Evolutionary conservation across 2,888 invertebrate genomes (phyloP), one percentile per base, ranked within the genome.

Genomic region (Phorcus lineatus): DNA sequence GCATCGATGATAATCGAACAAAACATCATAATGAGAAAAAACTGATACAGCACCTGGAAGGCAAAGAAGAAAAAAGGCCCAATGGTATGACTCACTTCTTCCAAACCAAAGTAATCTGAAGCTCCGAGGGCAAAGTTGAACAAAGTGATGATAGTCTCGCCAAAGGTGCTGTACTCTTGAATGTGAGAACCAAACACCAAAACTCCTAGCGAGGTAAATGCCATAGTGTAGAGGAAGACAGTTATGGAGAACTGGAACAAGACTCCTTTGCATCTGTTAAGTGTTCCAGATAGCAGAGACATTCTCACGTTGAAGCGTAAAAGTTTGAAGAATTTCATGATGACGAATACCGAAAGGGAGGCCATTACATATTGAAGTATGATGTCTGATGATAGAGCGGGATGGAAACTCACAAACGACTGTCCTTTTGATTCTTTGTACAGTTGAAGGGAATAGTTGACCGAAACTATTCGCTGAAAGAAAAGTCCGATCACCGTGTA

Each of bases 291-390:
- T 7, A 89, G 40, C 53, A 88, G 77, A 31, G 82, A 82, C 55
- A 86, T 85, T 76, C 84, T 84, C 52, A 80, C 83, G 81, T 87
- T 89, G 74, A 87, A 90, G 55, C 83, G 80, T 2, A 88, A 79
- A 31, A 88, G 77, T 74, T 88, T 88, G 54, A 87, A 82, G 28
- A 86, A 79, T 80, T 88, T 89, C n/a, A 89, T 47, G 16, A 86
- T 87, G 3, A 87, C 81, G 1, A 90, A 11, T 0, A 84, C 78
- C 16, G 87, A 84, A 16, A 88, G 66, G 40, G 84, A 83, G n/a
- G 84, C 88, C 82, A 87, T 81, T 0, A 87, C 76, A 76, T 88
- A 88, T 0, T 82, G 80, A 16, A 88, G 81, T 22, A 84, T 74
- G 77, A 81, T 84, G 40, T 88, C 87, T 85, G 86, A 88, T 0